phyloP scores from a whole-genome alignment of 2,113 vertebrate species.

The Paradisaea rubra region DNA sequence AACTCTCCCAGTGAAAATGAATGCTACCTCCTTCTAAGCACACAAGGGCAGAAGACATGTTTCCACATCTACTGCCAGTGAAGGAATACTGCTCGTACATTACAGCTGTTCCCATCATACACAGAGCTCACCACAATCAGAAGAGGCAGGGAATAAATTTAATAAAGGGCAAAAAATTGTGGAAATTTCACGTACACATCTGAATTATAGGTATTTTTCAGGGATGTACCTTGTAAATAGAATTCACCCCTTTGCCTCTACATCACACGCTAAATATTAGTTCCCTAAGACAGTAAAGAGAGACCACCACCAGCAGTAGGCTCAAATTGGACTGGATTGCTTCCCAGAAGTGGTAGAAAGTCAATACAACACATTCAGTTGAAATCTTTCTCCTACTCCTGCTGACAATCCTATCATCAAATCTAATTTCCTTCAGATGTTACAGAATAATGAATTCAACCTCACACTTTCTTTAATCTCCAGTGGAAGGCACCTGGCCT shows the following conservation, averaged over 20 bases:
- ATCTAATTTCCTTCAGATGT: conserved; percentile 9
- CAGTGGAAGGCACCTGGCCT: not conserved
- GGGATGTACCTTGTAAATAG: not conserved
- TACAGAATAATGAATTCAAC: not conserved
- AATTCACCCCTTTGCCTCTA: not conserved
- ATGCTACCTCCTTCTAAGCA: not conserved
- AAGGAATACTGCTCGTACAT: not conserved
- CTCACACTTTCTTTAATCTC: not conserved
- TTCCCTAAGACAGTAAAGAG: not conserved
- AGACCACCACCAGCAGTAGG: not conserved
- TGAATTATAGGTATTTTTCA: not conserved
- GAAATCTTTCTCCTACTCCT: not conserved
- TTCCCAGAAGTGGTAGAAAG: conserved; percentile 1
- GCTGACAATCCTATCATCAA: not conserved
- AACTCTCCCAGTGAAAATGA: not conserved
- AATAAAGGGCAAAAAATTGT: not conserved
- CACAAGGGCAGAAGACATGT: not conserved
- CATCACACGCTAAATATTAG: not conserved
- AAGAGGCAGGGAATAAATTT: not conserved
- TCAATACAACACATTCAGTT: not conserved
- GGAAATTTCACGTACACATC: not conserved
- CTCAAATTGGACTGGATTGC: not conserved
- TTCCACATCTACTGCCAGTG: not conserved
- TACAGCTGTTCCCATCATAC: not conserved
- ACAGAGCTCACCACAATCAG: not conserved